Evolutionary conservation across 1,140 invertebrate species (phyloP).

Genomic region (Procambarus clarkii): DNA sequence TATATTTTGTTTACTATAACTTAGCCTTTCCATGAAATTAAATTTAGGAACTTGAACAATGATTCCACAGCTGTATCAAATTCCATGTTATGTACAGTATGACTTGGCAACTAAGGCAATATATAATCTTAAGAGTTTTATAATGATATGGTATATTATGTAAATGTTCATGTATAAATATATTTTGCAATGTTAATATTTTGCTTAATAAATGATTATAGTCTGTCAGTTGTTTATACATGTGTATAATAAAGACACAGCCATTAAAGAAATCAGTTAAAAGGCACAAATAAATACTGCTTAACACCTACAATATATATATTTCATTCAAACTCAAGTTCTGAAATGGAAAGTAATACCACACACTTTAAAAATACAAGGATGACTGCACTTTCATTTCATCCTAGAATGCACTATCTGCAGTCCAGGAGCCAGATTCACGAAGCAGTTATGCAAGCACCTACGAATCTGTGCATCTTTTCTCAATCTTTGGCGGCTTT

Average conservation of each 20-base stretch:
- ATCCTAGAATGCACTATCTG: background rate
- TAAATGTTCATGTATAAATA: background rate
- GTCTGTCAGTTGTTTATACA: background rate
- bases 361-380: background rate
- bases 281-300: background rate
- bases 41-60: background rate
- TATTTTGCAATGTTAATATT: slow-evolving; percentile 21
- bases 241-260: no score
- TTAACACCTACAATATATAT: background rate
- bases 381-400: background rate
- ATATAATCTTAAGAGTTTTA: background rate
- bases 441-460: no score
- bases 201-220: slow-evolving; percentile 17
- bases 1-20: no score
- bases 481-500: no score
- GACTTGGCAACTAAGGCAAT: background rate
- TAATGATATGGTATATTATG: background rate
- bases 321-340: background rate
- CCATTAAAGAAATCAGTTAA: no score
- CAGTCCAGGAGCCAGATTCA: no score
- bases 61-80: background rate
- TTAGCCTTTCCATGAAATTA: no score
- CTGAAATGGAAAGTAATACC: background rate
- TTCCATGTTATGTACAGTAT: background rate
- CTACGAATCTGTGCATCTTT: no score